Base-by-base conservation (phyloP, 2,797 vertebrate species). In the Moxostoma hubbsi region DNA sequence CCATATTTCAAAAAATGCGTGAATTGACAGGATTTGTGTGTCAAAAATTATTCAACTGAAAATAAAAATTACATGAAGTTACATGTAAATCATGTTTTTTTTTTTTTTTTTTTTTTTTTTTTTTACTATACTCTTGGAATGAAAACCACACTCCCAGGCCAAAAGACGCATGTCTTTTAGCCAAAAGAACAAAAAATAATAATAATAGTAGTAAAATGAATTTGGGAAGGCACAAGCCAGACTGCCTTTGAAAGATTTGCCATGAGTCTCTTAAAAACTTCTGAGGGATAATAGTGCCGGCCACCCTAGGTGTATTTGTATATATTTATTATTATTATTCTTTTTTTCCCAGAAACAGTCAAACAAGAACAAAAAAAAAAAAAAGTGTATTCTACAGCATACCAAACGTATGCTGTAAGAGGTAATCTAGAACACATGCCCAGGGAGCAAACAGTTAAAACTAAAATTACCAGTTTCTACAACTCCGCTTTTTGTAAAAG, bases 391-490 rank as follows among this genome's bases (percentile, higher is more conserved):
- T 81, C 85, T 86, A 79, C 74, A 69, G 91, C 91, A 92, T 92
- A 90, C 90, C 90, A 88, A 93, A 94, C 94, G 90, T 91, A 94
- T 94, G 92, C 91, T 88, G 92, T 94, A 92, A 90, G 94, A 93
- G 91, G 93, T 95, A 96, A 97, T 97, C 94, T 94, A 92, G 93
- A 96, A 93, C 95, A 96, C 95, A 97, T 96, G 96, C 94, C 94
- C 94, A 90, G 95, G 92, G 92, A 90, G 90, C 95, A 95, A 96
- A 97, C 93, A 91, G 97, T 98, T 97, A 97, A 97, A 93, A 91
- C 92, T 80, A 91, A 93, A 93, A 94, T 95, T 93, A 94, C 93
- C 93, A 93, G 93, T 93, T 94, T 94, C 92, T 93, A 82, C 73
- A 81, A 83, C 81, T 81, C 70, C 12, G 57, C 53, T 63, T 75